phyloP scores from a whole-genome alignment of 2,888 invertebrate genomes.

The Antheraea yamamai region DNA sequence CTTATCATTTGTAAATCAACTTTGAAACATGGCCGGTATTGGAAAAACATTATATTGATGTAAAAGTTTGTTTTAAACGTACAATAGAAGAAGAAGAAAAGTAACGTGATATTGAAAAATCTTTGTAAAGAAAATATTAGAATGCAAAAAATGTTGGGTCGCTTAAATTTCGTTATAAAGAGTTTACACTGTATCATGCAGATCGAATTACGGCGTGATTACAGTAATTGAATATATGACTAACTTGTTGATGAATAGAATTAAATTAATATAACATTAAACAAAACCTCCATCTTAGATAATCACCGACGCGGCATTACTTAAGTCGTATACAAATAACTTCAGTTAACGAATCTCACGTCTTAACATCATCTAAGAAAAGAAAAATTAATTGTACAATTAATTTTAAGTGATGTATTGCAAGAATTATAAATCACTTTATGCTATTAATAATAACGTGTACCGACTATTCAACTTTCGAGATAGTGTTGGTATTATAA shows the following conservation, averaged over 20 bases:
- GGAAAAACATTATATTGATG: too few relatives aligned
- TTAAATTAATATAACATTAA: neutral
- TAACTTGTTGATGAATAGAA: neutral
- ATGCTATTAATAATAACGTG: neutral
- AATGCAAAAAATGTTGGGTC: too few relatives aligned
- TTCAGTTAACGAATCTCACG: slow-evolving; percentile 1
- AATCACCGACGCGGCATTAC: neutral
- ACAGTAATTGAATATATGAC: too few relatives aligned
- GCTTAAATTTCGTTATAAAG: too few relatives aligned
- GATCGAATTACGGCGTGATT: too few relatives aligned
- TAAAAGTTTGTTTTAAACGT: too few relatives aligned
- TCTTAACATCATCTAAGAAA: neutral
- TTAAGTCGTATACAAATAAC: neutral
- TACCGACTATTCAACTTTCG: neutral
- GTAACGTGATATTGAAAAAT: too few relatives aligned
- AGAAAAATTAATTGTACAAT: neutral
- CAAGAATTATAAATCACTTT: neutral
- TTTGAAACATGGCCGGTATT: too few relatives aligned
- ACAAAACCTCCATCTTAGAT: neutral
- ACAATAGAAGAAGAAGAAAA: too few relatives aligned
- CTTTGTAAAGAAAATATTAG: too few relatives aligned
- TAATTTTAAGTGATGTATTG: neutral
- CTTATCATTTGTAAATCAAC: too few relatives aligned
- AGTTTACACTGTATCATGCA: too few relatives aligned
- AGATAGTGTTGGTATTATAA: neutral